These are phyloP conservation scores for Heliconius cydno DNA, from an alignment of 2,888 invertebrate genomes.

Conservation along the genomic window DNA sequence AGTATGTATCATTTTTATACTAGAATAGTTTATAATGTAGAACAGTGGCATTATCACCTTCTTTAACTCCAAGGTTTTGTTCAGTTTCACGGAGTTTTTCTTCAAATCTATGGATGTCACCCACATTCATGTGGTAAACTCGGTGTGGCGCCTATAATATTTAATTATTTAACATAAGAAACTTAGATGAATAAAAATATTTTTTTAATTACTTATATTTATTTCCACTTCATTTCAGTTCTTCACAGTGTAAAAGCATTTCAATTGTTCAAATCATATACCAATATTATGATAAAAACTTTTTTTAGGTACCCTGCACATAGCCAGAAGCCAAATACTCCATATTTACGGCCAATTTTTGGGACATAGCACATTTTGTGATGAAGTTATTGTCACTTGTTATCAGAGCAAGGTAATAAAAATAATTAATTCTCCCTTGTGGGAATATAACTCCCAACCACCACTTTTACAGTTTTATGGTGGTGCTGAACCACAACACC, in stretches of 20 bases:
- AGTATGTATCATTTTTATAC: background rate
- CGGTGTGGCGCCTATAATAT: slow-evolving; percentile 83
- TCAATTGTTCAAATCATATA: no score
- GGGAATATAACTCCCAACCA: no score
- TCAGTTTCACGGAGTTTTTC: slow-evolving; percentile 94
- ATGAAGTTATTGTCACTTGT: background rate
- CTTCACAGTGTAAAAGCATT: no score
- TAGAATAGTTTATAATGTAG: background rate
- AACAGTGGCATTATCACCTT: slow-evolving; percentile 74
- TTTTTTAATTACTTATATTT: no score
- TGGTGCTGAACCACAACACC: background rate
- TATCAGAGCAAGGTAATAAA: background rate
- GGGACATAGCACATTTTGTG: no score
- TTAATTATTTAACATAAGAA: background rate
- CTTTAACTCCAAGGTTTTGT: slow-evolving; percentile 89
- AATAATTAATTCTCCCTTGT: background rate
- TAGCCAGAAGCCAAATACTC: background rate
- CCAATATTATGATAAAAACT: no score
- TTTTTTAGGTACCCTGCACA: background rate
- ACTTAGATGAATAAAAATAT: background rate
- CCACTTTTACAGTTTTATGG: no score
- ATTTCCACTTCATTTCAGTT: no score
- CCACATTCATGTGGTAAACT: slow-evolving; percentile 92
- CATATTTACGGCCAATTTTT: no score
- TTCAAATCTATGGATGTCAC: slow-evolving; percentile 93